Conservation (phyloP, 2,113 vertebrate genomes). For the Montifringilla adamsi region DNA sequence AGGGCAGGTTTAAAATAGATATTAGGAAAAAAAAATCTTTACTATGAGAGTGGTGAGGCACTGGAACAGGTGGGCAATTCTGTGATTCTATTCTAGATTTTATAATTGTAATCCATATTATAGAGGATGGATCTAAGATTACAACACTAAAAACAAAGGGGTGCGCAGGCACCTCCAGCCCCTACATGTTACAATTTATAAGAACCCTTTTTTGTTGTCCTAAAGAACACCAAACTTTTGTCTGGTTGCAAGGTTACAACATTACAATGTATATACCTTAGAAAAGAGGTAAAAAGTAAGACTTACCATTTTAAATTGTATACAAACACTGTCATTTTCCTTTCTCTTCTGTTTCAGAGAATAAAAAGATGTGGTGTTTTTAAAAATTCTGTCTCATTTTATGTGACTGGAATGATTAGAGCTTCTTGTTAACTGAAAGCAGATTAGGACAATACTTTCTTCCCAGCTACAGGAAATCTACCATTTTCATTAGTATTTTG, state of each 20-base stretch:
- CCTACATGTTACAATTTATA: not conserved
- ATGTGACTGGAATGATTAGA: slow-evolving; percentile 2
- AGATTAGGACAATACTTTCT: slow-evolving; percentile 17
- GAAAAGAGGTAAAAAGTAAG: not conserved
- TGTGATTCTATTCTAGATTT: not conserved
- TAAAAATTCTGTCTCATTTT: not conserved
- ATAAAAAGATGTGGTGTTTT: not conserved
- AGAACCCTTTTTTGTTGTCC: not conserved
- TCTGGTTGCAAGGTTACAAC: not conserved
- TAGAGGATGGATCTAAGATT: not conserved
- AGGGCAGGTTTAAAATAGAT: not conserved
- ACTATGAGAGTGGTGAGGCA: not conserved
- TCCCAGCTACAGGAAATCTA: slow-evolving; percentile 32
- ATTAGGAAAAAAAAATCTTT: not conserved
- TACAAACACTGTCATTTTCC: not conserved
- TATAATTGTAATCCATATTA: not conserved
- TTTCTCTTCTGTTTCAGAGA: not conserved
- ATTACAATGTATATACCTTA: not conserved
- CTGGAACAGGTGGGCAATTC: not conserved
- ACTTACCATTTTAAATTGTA: not conserved
- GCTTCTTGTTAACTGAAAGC: not conserved
- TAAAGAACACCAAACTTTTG: not conserved
- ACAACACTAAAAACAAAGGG: not conserved
- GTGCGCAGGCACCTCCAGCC: not conserved
- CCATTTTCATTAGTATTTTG: slow-evolving; percentile 46